Conservation (phyloP, 1,140 invertebrate genomes). For the Acromyrmex charruanus region DNA sequence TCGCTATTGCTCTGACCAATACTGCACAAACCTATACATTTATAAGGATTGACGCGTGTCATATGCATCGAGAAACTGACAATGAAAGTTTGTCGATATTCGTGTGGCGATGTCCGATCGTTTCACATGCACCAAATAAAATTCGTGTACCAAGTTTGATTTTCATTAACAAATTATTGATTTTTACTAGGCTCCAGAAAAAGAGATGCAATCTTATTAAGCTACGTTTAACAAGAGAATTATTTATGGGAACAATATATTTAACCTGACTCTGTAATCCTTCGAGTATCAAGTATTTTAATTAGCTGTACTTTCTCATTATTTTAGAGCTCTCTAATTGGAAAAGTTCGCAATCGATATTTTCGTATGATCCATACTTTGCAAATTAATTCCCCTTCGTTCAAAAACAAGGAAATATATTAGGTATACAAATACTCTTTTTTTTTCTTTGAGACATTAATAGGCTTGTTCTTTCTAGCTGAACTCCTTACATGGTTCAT, state of each 20-base stretch:
- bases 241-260: neutral
- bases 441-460: neutral
- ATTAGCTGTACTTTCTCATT: conserved; percentile 8
- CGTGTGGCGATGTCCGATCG: neutral
- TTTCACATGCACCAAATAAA: neutral
- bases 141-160: neutral
- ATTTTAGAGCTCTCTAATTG: neutral
- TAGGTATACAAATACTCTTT: neutral
- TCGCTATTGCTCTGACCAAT: neutral
- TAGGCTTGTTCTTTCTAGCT: too few relatives aligned
- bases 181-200: neutral
- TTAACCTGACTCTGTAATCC: neutral
- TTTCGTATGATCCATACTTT: neutral
- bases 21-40: neutral
- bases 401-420: neutral
- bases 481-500: too few relatives aligned
- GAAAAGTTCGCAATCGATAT: neutral
- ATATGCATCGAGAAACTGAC: neutral
- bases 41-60: conserved; percentile 4
- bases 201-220: conserved; percentile 11
- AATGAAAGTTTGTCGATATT: conserved; percentile 35
- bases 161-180: conserved; percentile 10
- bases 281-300: neutral
- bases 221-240: neutral
- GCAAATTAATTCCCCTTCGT: conserved; percentile 6